These are phyloP conservation scores for Micropterix aruncella DNA, from an alignment of 2,888 invertebrate species.

Conservation along the genomic window DNA sequence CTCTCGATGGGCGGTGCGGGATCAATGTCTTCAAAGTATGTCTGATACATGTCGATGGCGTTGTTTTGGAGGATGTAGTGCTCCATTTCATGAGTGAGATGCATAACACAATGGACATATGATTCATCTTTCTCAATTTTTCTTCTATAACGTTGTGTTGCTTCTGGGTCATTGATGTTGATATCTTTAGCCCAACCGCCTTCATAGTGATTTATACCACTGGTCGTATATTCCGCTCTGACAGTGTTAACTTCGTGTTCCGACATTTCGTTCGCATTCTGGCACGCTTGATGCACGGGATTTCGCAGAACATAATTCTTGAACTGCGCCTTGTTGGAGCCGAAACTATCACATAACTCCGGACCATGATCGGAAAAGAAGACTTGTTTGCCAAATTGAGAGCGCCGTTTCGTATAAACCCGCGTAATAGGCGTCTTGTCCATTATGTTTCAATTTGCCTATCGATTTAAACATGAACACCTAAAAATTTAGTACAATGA, in stretches of 20 bases:
- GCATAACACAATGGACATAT: constrained; percentile 51
- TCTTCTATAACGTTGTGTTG: constrained; percentile 56
- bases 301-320: constrained; percentile 42
- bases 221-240: constrained; percentile 55
- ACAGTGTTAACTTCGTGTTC: constrained; percentile 51
- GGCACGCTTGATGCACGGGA: constrained; percentile 46
- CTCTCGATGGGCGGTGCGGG: constrained; percentile 56
- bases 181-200: constrained; percentile 79
- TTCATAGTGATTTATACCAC: constrained; percentile 63
- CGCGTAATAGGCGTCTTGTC: constrained; percentile 31
- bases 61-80: constrained; percentile 86
- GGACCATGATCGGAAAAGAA: constrained; percentile 55
- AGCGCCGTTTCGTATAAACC: constrained; percentile 52
- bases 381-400: constrained; percentile 56
- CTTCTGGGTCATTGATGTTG: constrained; percentile 49
- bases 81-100: constrained; percentile 66
- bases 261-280: constrained; percentile 44
- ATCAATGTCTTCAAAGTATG: constrained; percentile 69
- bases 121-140: constrained; percentile 68
- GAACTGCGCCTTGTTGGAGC: constrained; percentile 39
- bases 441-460: not conserved
- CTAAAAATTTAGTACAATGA: too few species aligned
- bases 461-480: too few species aligned
- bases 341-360: constrained; percentile 47
- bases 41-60: constrained; percentile 84